phyloP scores from a whole-genome alignment of 2,888 invertebrate genomes.

The Sericinus montela region DNA sequence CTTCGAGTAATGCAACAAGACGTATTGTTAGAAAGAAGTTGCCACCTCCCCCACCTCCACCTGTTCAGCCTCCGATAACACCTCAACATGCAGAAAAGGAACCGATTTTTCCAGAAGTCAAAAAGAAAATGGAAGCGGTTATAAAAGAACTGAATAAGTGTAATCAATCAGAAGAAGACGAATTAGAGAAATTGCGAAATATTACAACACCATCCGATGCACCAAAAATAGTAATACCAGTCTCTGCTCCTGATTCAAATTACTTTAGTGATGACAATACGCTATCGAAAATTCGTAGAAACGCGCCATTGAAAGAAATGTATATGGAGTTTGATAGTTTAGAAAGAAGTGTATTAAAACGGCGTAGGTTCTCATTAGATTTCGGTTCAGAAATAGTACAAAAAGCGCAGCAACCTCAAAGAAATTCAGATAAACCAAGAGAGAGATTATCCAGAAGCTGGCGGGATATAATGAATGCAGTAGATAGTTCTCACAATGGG shows the following conservation, averaged over 20 bases:
- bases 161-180: slow-evolving; percentile 45
- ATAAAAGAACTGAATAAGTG: slow-evolving; percentile 76
- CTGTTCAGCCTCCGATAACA: slow-evolving; percentile 31
- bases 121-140: slow-evolving; percentile 81
- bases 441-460: slow-evolving; percentile 62
- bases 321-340: slow-evolving; percentile 60
- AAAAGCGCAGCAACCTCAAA: slow-evolving; percentile 39
- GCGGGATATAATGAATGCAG: slow-evolving; percentile 55
- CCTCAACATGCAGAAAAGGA: slow-evolving; percentile 40
- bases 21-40: slow-evolving; percentile 57
- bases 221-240: slow-evolving; percentile 69
- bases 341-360: slow-evolving; percentile 50
- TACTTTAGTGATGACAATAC: slow-evolving; percentile 61
- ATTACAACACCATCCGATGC: slow-evolving; percentile 37
- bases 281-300: slow-evolving; percentile 41
- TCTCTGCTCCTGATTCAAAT: slow-evolving; percentile 61
- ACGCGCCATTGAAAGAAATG: slow-evolving; percentile 28
- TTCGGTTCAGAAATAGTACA: slow-evolving; percentile 65
- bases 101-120: slow-evolving; percentile 74
- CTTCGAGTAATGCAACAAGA: slow-evolving; percentile 51
- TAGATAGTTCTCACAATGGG: slow-evolving; percentile 35
- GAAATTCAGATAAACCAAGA: slow-evolving; percentile 41
- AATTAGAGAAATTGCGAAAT: slow-evolving; percentile 46
- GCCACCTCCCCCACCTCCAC: slow-evolving; percentile 68
- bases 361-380: slow-evolving; percentile 61